phyloP scores from a whole-genome alignment of 1,140 invertebrate species.

The Bombyx mandarina region DNA sequence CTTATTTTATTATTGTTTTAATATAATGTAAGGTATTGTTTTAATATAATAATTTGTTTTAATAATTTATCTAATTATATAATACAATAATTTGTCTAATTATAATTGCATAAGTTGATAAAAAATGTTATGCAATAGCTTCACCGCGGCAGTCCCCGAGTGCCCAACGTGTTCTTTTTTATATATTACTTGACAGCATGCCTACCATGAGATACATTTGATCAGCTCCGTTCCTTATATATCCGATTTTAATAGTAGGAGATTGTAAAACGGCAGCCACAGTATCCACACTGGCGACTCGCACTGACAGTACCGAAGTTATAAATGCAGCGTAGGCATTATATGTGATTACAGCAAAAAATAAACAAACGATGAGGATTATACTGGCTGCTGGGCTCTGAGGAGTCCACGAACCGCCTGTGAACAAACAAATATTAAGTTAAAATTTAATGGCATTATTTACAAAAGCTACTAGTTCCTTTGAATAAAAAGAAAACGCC shows the following conservation, averaged over 20 bases:
- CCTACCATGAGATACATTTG: conserved; percentile 68
- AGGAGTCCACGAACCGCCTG: conserved; percentile 74
- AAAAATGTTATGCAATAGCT: too few species aligned
- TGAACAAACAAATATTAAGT: too few species aligned
- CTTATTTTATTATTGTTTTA: too few species aligned
- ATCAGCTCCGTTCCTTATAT: conserved; percentile 67
- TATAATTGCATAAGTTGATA: too few species aligned
- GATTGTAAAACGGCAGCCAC: conserved; percentile 73
- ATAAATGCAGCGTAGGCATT: conserved; percentile 76
- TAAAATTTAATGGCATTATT: too few species aligned
- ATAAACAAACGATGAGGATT: conserved; percentile 71
- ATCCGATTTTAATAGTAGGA: conserved; percentile 73
- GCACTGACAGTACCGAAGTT: conserved; percentile 75
- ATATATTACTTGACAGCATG: neutral
- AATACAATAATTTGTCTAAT: neutral
- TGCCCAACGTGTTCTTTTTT: neutral
- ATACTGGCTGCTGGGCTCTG: conserved; percentile 71
- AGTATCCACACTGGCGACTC: conserved; percentile 71
- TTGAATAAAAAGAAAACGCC: too few species aligned
- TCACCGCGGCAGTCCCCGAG: too few species aligned
- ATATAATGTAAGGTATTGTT: too few species aligned
- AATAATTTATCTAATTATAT: neutral
- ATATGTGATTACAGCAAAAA: conserved; percentile 74
- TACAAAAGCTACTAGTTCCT: too few species aligned
- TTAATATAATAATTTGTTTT: too few species aligned